These are phyloP conservation scores for Drosophila prolongata DNA, from an alignment of 2,888 invertebrate species.

Conservation along the genomic window DNA sequence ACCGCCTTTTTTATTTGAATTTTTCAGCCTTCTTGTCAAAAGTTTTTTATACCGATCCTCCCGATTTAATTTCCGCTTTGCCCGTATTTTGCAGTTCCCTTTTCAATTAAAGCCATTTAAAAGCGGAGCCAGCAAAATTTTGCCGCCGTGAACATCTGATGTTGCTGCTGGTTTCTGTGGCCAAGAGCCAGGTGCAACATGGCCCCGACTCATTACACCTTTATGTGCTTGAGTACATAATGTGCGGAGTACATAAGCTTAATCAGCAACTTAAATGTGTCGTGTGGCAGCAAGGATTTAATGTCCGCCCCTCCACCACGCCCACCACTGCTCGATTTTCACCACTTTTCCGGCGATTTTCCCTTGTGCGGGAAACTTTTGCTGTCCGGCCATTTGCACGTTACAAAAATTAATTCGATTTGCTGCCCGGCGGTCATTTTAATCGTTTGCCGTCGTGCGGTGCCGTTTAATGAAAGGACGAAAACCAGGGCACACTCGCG, in stretches of 20 bases:
- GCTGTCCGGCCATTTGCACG: constrained; percentile 74
- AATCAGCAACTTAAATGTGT: constrained; percentile 81
- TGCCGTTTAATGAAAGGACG: constrained; percentile 73
- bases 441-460: constrained; percentile 69
- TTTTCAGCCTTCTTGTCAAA: background rate
- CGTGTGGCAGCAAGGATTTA: constrained; percentile 73
- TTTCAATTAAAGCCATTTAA: constrained; percentile 84
- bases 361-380: constrained; percentile 39
- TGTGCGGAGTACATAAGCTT: constrained; percentile 61
- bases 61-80: background rate
- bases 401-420: constrained; percentile 83
- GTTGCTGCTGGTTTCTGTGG: constrained; percentile 39
- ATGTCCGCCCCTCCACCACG: constrained; percentile 24
- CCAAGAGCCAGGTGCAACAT: constrained; percentile 35
- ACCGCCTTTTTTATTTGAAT: no score
- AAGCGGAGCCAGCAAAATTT: constrained; percentile 49
- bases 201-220: constrained; percentile 71
- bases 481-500: constrained; percentile 19
- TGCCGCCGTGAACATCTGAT: constrained; percentile 54
- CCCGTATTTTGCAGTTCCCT: background rate
- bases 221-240: constrained; percentile 74
- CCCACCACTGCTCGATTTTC: constrained; percentile 3
- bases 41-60: background rate
- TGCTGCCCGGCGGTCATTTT: constrained; percentile 81
- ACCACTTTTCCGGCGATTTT: constrained; percentile 15